These are phyloP conservation scores for Mellilla xanthometata DNA, from an alignment of 2,888 invertebrate genomes.

Conservation along the genomic window DNA sequence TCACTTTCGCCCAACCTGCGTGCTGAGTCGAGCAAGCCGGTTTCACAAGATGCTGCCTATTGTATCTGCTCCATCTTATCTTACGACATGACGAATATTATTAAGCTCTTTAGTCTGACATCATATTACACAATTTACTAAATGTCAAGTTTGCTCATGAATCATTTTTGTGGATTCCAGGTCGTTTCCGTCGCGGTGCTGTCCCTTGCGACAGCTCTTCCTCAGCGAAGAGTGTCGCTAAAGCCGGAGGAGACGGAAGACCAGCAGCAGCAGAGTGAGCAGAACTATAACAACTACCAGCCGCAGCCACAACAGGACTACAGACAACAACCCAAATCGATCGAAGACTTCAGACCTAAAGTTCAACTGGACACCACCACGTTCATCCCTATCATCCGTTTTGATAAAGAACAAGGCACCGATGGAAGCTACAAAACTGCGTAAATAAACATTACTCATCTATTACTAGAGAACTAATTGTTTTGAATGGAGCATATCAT, in stretches of 20 bases:
- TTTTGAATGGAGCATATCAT: too few species aligned
- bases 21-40: conserved; percentile 59
- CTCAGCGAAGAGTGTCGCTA: conserved; percentile 66
- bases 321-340: conserved; percentile 53
- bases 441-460: conserved; percentile 67
- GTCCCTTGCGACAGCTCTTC: conserved; percentile 67
- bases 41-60: conserved; percentile 73
- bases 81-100: conserved; percentile 76
- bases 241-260: conserved; percentile 58
- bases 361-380: conserved; percentile 84
- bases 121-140: conserved; percentile 50
- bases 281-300: conserved; percentile 60
- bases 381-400: conserved; percentile 90
- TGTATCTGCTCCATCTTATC: conserved; percentile 75
- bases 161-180: conserved; percentile 49
- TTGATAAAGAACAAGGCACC: conserved; percentile 91
- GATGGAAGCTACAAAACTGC: conserved; percentile 92
- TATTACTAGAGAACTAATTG: too few species aligned
- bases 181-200: conserved; percentile 59
- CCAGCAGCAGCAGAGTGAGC: conserved; percentile 65
- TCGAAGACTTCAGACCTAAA: conserved; percentile 73
- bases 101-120: conserved; percentile 72
- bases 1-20: conserved; percentile 77
- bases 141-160: conserved; percentile 20
- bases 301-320: conserved; percentile 54